Evolutionary conservation across 2,113 vertebrate genomes (phyloP), one percentile per base, ranked within the genome.

Genomic region (Pluvialis apricaria): DNA sequence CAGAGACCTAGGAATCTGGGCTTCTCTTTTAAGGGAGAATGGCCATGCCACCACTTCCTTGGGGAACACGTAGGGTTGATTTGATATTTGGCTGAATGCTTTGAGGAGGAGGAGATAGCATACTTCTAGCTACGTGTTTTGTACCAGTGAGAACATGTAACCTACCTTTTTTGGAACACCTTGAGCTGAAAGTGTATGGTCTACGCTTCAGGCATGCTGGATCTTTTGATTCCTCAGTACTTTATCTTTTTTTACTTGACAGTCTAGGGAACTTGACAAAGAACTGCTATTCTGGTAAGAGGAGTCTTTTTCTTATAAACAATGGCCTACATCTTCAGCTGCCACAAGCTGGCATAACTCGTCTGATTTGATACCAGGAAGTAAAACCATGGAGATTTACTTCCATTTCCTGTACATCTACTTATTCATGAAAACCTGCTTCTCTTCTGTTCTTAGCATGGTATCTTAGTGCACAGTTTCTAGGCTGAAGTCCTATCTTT

Each of bases 61-160:
- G 0, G 45, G 19, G 42, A 82, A 42, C 7, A 36, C 0, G 0
- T 1, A 11, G 26, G 3, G 8, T 32, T 69, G 69, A 15, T 49
- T 15, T 66, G 52, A 5, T 58, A 49, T 38, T 62, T 78, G 65
- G 10, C 38, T 77, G 34, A 86, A 78, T 1, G 3, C 6, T 45
- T 44, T 64, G 57, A 47, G 34, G 28, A 87, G 34, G 28, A 87
- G 19, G 15, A 60, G 20, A 52, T 1, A 57, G 5, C 13, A 52
- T 7, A 24, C 9, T n/a, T 66, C 11, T 17, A 42, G 42, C 15
- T 60, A 5, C 0, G 2, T 19, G 22, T 47, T 90, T 80, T 52
- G 31, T 57, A 57, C n/a, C 16, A 19, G 3, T 65, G 38, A 85
- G 44, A 80, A 76, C 17, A 47, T 0, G 2, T 31, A 82, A 84